Conservation (phyloP, 2,888 invertebrate genomes). For the Willowsia nigromaculata region DNA sequence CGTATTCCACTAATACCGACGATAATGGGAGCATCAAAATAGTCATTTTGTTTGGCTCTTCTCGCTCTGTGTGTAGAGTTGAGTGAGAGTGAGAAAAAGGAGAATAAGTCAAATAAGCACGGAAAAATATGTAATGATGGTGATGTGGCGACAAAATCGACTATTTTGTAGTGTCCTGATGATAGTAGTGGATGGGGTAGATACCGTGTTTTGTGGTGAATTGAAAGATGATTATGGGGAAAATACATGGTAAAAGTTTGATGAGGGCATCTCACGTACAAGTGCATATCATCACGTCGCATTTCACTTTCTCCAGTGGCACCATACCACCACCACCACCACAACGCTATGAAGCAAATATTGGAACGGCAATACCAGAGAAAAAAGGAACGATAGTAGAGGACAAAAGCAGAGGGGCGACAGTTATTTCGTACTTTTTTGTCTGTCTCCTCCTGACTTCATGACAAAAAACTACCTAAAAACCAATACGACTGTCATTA, state of each 20-base stretch:
- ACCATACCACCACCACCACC: not conserved
- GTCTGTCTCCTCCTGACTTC: constrained; percentile 30
- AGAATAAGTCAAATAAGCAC: constrained; percentile 42
- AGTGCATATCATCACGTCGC: constrained; percentile 69
- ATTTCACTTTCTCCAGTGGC: constrained; percentile 36
- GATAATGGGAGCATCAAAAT: constrained; percentile 16
- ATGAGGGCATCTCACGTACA: constrained; percentile 58
- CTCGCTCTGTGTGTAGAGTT: not conserved
- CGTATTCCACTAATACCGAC: not conserved
- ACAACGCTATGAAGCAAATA: not conserved
- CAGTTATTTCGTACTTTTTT: constrained; percentile 45
- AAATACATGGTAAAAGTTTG: constrained; percentile 26
- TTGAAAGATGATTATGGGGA: constrained; percentile 40
- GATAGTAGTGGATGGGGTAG: not conserved
- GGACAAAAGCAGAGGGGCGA: constrained; percentile 33
- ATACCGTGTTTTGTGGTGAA: constrained; percentile 25
- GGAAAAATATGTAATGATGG: constrained; percentile 16
- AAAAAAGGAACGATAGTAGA: too few species aligned
- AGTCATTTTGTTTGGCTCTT: constrained; percentile 27
- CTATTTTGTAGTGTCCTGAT: not conserved
- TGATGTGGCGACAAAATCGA: constrained; percentile 22
- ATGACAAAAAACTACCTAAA: not conserved
- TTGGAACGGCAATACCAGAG: not conserved
- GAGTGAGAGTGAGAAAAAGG: not conserved
- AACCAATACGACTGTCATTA: constrained; percentile 26